Conservation (phyloP, 2,797 vertebrate species). For the Linurgus olivaceus region DNA sequence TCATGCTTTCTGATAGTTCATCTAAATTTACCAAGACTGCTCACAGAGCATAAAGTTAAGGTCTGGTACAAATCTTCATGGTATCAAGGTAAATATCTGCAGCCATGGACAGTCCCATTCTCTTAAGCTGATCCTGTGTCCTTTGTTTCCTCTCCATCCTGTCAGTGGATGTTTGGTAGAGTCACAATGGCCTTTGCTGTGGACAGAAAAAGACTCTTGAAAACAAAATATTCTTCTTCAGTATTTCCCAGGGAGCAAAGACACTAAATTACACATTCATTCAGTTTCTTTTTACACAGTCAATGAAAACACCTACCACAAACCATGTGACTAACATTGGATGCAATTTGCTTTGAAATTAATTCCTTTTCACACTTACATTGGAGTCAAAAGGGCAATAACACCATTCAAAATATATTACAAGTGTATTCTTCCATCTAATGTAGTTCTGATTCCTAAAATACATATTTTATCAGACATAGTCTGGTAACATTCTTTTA, state of each 20-base stretch:
- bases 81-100: not conserved
- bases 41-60: not conserved
- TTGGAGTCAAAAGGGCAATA: not conserved
- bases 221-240: not conserved
- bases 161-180: not conserved
- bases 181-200: rapidly evolving
- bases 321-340: not conserved
- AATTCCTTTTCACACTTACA: not conserved
- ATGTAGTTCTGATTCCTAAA: not conserved
- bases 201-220: not conserved
- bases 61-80: not conserved
- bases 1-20: not conserved
- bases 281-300: not conserved
- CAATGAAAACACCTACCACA: not conserved
- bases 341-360: not conserved
- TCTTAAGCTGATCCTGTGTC: not conserved
- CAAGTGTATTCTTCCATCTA: not conserved
- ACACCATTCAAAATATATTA: not conserved
- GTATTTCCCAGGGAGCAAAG: not conserved
- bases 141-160: not conserved
- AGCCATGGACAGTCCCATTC: not conserved
- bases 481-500: not conserved
- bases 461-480: not conserved
- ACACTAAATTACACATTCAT: not conserved
- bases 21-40: not conserved